Evolutionary conservation across 2,113 vertebrate species (phyloP).

Genomic region (Tupaia chinensis): DNA sequence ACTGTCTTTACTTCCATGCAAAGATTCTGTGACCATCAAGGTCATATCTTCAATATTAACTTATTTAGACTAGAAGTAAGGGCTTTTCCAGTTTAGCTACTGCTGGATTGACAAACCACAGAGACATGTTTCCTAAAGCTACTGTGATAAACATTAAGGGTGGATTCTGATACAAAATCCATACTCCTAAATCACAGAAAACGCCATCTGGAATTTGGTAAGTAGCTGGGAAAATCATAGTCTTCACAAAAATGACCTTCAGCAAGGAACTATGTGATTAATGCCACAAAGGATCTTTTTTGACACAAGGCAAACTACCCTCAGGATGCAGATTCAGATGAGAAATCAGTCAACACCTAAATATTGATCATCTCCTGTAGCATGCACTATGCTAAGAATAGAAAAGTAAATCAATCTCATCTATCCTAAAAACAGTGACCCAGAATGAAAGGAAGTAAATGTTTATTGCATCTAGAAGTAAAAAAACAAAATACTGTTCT

Average conservation of each 20-base stretch:
- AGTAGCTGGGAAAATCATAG: background rate
- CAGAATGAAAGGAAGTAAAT: constrained; percentile 9
- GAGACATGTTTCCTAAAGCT: background rate
- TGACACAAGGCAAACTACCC: constrained; percentile 26
- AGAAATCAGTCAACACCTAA: constrained; percentile 56
- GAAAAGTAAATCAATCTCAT: constrained; percentile 45
- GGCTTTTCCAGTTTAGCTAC: background rate
- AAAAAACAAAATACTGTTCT: background rate
- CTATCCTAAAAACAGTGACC: constrained; percentile 14
- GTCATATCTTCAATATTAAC: background rate
- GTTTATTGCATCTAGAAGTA: constrained; percentile 11
- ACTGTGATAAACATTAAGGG: background rate
- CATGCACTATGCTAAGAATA: background rate
- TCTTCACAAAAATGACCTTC: constrained; percentile 47
- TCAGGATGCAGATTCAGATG: background rate
- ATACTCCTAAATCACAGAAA: background rate
- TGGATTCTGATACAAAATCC: background rate
- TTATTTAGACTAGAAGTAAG: background rate
- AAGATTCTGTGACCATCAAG: background rate
- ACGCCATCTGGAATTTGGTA: background rate
- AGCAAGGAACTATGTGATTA: background rate
- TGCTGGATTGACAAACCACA: background rate
- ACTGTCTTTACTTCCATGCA: background rate
- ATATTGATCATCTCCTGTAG: background rate
- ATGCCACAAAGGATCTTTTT: background rate